These are phyloP conservation scores for Achlya flavicornis DNA, from an alignment of 2,888 invertebrate genomes.

Conservation along the genomic window DNA sequence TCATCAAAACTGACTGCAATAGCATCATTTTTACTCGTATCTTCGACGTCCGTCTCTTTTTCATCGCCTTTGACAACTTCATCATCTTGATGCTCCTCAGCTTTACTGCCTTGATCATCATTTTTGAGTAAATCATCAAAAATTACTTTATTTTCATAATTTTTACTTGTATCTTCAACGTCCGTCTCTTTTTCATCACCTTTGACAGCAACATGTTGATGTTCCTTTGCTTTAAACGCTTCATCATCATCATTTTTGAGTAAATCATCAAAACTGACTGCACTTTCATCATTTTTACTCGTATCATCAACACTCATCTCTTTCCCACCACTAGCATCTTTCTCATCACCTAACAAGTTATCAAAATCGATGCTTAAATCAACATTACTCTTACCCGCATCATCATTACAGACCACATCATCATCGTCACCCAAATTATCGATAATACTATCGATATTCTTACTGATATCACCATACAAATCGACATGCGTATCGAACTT, in stretches of 20 bases:
- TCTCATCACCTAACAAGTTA: conserved; percentile 21
- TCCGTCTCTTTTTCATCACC: conserved; percentile 16
- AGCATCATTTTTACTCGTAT: conserved; percentile 10
- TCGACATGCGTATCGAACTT: conserved; percentile 34
- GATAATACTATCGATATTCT: conserved; percentile 50
- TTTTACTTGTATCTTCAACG: no score
- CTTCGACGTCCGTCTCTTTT: conserved; percentile 7
- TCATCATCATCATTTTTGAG: neutral
- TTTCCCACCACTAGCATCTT: conserved; percentile 16
- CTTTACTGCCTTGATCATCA: neutral
- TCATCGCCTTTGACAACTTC: conserved; percentile 19
- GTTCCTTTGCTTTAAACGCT: neutral
- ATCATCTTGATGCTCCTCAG: conserved; percentile 2
- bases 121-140: conserved; percentile 15
- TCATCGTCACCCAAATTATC: conserved; percentile 42
- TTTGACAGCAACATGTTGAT: conserved; percentile 14
- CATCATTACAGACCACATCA: neutral
- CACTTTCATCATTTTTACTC: no score
- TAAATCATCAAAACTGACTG: conserved; percentile 13
- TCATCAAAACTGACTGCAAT: conserved; percentile 17
- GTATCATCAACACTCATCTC: conserved; percentile 4
- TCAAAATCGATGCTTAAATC: conserved; percentile 19
- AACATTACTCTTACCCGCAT: neutral
- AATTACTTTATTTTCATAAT: no score
- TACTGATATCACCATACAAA: conserved; percentile 35